Percentiles rank a stretch among this genome's conserved stretches.
Conservation (phyloP, 2,888 invertebrate genomes). For the Erebia ligea region DNA sequence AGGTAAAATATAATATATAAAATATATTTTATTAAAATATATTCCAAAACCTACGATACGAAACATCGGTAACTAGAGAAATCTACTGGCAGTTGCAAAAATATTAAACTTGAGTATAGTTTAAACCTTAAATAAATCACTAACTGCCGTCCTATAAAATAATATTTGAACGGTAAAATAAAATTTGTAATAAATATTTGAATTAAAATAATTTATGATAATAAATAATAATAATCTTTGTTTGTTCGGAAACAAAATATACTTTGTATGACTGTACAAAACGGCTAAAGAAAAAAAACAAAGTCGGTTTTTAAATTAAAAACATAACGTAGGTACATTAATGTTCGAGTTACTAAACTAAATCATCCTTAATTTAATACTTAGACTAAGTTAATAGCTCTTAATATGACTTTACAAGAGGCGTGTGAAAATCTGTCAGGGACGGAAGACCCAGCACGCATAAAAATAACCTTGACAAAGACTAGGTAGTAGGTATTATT, state of each 20-base stretch:
- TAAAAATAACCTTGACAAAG: constrained; percentile 35
- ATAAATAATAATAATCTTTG: constrained; percentile 70
- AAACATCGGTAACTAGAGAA: constrained; percentile 76
- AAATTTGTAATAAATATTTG: constrained; percentile 69
- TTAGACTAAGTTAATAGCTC: constrained; percentile 77
- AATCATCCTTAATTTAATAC: constrained; percentile 72
- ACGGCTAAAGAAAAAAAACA: constrained; percentile 59
- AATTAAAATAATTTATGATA: constrained; percentile 68
- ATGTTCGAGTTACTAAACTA: constrained; percentile 67
- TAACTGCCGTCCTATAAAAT: constrained; percentile 62
- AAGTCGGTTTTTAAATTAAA: constrained; percentile 63
- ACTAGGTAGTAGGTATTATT: constrained; percentile 10
- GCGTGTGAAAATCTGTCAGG: constrained; percentile 56
- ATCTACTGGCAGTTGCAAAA: constrained; percentile 70
- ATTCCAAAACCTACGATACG: constrained; percentile 60
- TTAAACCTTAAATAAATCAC: constrained; percentile 54
- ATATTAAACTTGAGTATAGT: constrained; percentile 58
- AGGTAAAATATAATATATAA: constrained; percentile 50
- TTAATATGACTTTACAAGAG: constrained; percentile 66
- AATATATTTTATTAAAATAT: constrained; percentile 46
- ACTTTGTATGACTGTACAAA: constrained; percentile 76
- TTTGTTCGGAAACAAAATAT: constrained; percentile 71
- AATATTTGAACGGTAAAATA: constrained; percentile 51
- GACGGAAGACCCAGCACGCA: constrained; percentile 56
- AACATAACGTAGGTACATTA: constrained; percentile 74